A percentile compares a stretch with the other conserved stretches of the same genome.
Evolutionary conservation across 1,140 invertebrate species (phyloP).

Genomic region (Papilio machaon): DNA sequence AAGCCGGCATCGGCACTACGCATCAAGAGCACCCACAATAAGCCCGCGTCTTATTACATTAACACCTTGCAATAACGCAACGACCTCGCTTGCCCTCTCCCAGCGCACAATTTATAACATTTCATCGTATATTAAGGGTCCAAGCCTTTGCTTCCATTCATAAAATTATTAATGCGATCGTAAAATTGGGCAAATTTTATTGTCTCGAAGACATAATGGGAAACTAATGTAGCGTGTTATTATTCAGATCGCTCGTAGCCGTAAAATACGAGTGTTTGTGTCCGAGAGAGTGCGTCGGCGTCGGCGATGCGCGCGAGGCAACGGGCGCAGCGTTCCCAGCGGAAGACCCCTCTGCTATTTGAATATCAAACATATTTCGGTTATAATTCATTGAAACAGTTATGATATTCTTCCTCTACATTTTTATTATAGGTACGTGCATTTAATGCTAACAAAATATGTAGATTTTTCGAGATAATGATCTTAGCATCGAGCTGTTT

Average conservation of each 20-base stretch:
- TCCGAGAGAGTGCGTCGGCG: constrained; percentile 53
- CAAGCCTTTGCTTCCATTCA: constrained; percentile 79
- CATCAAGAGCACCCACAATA: constrained; percentile 46
- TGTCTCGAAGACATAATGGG: constrained; percentile 81
- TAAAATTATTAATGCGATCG: constrained; percentile 82
- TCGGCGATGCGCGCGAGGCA: constrained; percentile 51
- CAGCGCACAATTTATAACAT: constrained; percentile 68
- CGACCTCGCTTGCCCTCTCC: constrained; percentile 64
- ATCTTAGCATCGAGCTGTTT: constrained; percentile 33
- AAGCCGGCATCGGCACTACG: constrained; percentile 19
- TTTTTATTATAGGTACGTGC: constrained; percentile 69
- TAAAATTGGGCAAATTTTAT: constrained; percentile 82
- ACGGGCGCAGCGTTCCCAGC: constrained; percentile 63
- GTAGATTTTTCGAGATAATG: constrained; percentile 56
- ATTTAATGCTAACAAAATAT: constrained; percentile 66
- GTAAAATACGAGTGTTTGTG: constrained; percentile 77
- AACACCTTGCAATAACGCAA: constrained; percentile 63
- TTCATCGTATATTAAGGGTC: constrained; percentile 69
- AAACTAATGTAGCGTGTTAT: constrained; percentile 82
- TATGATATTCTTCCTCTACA: constrained; percentile 79
- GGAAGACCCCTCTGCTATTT: constrained; percentile 76
- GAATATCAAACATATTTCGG: constrained; percentile 79
- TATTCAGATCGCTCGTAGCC: constrained; percentile 80
- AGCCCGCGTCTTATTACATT: constrained; percentile 61
- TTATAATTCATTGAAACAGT: constrained; percentile 79